Evolutionary conservation across 2,113 vertebrate species (phyloP).

Genomic region (Trichechus manatus): DNA sequence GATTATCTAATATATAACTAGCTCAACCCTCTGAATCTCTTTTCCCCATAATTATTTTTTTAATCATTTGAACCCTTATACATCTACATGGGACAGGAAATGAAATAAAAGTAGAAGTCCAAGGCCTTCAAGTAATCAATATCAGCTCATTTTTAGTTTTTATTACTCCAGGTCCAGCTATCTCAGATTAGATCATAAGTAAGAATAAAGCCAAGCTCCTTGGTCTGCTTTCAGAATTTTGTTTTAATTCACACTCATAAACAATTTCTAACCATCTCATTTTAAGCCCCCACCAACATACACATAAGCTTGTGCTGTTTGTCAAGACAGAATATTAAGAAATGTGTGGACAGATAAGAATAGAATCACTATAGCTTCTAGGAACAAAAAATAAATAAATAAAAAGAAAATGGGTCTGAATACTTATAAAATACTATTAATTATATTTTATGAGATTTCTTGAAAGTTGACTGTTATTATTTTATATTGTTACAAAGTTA

Average conservation of each 20-base stretch:
- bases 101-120: constrained; percentile 38
- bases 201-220: constrained; percentile 7
- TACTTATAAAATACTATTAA: constrained; percentile 35
- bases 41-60: constrained; percentile 55
- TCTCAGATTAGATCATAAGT: not conserved
- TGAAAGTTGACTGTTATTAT: not conserved
- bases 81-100: constrained; percentile 44
- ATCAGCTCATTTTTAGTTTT: constrained; percentile 35
- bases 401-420: constrained; percentile 13
- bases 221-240: not conserved
- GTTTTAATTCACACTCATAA: constrained; percentile 27
- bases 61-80: constrained; percentile 65
- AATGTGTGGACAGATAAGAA: not conserved
- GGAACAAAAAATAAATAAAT: constrained; percentile 14
- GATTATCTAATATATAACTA: constrained; percentile 56
- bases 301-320: not conserved
- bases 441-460: constrained; percentile 21
- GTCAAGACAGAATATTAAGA: constrained; percentile 31
- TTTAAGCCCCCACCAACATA: not conserved
- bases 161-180: not conserved
- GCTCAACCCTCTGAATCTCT: constrained; percentile 50
- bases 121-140: constrained; percentile 18
- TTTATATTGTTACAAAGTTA: not conserved
- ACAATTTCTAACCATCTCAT: constrained; percentile 27
- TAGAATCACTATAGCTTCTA: not conserved